Base-by-base conservation (phyloP, 2,113 vertebrate genomes). In the Apus apus region DNA sequence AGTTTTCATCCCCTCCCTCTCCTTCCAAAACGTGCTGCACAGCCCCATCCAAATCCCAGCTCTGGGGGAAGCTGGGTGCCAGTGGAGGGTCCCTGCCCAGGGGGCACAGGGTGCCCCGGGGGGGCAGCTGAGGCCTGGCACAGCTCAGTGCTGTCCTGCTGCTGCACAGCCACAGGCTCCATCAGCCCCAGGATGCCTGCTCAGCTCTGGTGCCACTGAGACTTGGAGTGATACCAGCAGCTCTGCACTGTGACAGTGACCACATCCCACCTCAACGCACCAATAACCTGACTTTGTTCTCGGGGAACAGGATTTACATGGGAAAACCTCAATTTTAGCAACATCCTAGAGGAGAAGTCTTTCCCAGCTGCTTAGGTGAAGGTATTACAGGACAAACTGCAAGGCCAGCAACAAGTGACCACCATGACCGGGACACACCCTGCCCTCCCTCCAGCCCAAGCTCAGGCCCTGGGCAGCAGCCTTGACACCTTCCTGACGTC, bases 211-310 rank as follows among this genome's bases (percentile, higher is more conserved):
- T 1, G 1, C 51, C 1, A 1, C 13, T 2, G 2, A 27, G 57
- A 90, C 3, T 27, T 5, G 0, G 46, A 90, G 34, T 0, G 0
- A n/a, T 2, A 60, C 6, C 20, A 46, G 64, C 15, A 2, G 22
- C 5, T 6, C 27, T 3, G 1, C 8, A 4, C 19, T 51, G 36
- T 22, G 62, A 68, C 0, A 0, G 56, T 13, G 40, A 29, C 60
- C 15, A 34, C 48, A 51, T 6, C 29, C 58, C 71, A 60, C 7
- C 34, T 18, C 34, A 32, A 23, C 54, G 21, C 1, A 2, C 38
- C 54, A 6, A 1, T 15, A 72, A 61, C 14, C 58, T 70, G 57
- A 29, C 25, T 73, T 45, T 51, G 21, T 11, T 36, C 71, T 38
- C 26, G 60, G 9, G 9, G 67, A n/a, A 46, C 7, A 68, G 10